Conservation (phyloP, 2,888 invertebrate genomes). For the Noctua janthe region DNA sequence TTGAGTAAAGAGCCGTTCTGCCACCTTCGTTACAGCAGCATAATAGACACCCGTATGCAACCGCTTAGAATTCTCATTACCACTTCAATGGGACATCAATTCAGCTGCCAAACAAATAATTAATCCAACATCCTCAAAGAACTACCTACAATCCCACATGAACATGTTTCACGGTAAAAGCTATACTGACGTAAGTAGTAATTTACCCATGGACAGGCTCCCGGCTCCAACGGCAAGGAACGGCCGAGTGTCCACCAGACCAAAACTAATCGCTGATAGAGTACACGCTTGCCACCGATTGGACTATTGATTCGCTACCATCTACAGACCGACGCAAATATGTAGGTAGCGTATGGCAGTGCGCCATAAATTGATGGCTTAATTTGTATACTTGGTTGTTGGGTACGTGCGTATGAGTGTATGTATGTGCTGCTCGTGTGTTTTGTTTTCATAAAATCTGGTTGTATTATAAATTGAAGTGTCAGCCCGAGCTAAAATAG, state of each 20-base stretch:
- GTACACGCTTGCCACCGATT: constrained; percentile 86
- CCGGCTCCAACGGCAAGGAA: constrained; percentile 77
- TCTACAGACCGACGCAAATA: constrained; percentile 68
- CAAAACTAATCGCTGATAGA: constrained; percentile 90
- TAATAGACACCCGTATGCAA: constrained; percentile 24
- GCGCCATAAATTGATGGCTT: constrained; percentile 60
- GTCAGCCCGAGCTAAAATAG: background rate
- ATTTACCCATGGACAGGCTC: constrained; percentile 75
- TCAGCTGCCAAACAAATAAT: constrained; percentile 32
- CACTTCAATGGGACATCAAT: constrained; percentile 14
- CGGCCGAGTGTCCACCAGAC: constrained; percentile 84
- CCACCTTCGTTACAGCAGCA: background rate
- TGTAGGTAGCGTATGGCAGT: constrained; percentile 56
- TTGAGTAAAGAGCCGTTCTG: background rate
- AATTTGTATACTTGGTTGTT: constrained; percentile 54
- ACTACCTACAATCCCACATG: constrained; percentile 23
- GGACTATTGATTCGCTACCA: constrained; percentile 85
- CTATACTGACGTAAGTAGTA: constrained; percentile 72
- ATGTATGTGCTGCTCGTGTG: background rate
- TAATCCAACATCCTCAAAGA: constrained; percentile 37
- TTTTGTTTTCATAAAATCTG: background rate
- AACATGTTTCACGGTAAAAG: constrained; percentile 58
- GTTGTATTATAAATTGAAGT: background rate
- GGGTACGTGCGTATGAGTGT: constrained; percentile 1
- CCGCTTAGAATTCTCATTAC: constrained; percentile 30